Evolutionary conservation across 2,888 invertebrate species (phyloP).

Genomic region (Nymphalis c-album): DNA sequence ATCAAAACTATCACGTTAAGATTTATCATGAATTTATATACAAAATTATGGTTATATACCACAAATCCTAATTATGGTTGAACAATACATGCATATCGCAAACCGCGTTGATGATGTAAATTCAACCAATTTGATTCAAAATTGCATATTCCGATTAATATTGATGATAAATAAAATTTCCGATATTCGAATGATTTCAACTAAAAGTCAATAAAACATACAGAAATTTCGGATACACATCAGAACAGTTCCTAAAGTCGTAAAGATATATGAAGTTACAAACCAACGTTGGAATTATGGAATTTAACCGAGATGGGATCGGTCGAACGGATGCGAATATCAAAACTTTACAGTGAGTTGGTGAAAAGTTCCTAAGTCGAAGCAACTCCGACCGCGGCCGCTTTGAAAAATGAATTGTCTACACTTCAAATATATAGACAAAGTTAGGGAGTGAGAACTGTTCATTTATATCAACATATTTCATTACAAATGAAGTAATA

Average conservation of each 20-base stretch:
- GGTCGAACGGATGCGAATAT: conserved; percentile 69
- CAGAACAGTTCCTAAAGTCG: conserved; percentile 31
- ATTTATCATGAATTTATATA: neutral
- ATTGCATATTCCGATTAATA: neutral
- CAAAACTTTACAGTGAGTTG: conserved; percentile 66
- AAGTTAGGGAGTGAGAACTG: conserved; percentile 48
- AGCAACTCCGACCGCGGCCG: conserved; percentile 59
- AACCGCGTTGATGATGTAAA: conserved; percentile 7
- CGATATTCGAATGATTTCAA: neutral
- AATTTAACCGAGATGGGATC: conserved; percentile 57
- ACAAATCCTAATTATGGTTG: neutral
- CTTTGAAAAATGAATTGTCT: conserved; percentile 80
- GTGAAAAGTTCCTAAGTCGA: conserved; percentile 58
- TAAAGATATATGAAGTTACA: conserved; percentile 43
- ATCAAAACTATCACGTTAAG: neutral
- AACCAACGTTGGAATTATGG: conserved; percentile 59
- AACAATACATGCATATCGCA: conserved; percentile 10
- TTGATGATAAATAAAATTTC: neutral
- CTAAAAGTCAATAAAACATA: conserved; percentile 12
- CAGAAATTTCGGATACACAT: conserved; percentile 20
- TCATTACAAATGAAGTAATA: conserved; percentile 12
- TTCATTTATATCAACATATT: conserved; percentile 33
- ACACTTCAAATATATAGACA: conserved; percentile 73
- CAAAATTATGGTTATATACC: neutral
- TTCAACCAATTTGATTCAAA: neutral